Conservation (phyloP, 2,888 invertebrate species). For the Esperia sulphurella region DNA sequence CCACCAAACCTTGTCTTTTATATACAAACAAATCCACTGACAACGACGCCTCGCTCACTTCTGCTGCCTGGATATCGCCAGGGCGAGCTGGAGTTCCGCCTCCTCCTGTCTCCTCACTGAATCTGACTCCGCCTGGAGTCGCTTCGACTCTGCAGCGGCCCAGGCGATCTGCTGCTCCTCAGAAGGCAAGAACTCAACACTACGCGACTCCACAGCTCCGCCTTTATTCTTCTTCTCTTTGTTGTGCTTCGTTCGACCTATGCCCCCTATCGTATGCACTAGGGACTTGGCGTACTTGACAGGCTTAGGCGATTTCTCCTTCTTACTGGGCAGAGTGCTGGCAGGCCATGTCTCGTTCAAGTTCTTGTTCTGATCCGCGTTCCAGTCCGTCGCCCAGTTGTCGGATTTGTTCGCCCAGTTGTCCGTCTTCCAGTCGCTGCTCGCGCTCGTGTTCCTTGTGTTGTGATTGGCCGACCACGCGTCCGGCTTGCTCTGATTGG, state of each 20-base stretch:
- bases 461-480: conserved; percentile 26
- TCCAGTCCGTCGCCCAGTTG: conserved; percentile 57
- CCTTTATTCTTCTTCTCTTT: conserved; percentile 58
- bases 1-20: neutral
- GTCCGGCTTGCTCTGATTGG: conserved; percentile 20
- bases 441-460: conserved; percentile 18
- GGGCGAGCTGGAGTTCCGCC: conserved; percentile 85
- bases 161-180: conserved; percentile 86
- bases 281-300: conserved; percentile 69
- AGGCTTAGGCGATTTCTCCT: conserved; percentile 70
- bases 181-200: conserved; percentile 51
- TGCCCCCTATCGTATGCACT: conserved; percentile 71
- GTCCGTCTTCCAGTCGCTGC: conserved; percentile 49
- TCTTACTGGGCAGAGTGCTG: conserved; percentile 60
- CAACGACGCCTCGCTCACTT: conserved; percentile 37
- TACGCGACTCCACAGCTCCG: conserved; percentile 29
- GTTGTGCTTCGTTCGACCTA: conserved; percentile 49
- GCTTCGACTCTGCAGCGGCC: conserved; percentile 85
- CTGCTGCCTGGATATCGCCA: conserved; percentile 82
- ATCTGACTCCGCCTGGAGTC: conserved; percentile 80
- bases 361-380: conserved; percentile 49
- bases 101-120: conserved; percentile 81
- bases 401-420: conserved; percentile 47
- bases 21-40: neutral
- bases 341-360: conserved; percentile 68